Evolutionary conservation across 2,113 vertebrate genomes (phyloP), one percentile per base, ranked within the genome.

Genomic region (Pterophyllum scalare): DNA sequence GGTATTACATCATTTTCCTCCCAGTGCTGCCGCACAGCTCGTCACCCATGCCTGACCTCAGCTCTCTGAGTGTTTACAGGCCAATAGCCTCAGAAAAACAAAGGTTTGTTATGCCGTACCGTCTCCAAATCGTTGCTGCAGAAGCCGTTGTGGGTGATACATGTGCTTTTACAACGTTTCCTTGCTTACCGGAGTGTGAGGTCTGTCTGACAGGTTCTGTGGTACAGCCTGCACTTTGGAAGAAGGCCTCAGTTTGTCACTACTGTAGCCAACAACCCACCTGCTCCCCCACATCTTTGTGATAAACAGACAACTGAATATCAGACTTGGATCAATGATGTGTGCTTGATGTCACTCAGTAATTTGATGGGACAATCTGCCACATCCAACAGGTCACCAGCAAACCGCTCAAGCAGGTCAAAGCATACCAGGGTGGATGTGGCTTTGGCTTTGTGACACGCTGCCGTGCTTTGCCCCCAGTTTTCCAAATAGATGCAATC

Each of bases 1-100:
- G 54, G 12, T 10, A 8, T 74, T 72, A 49, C 76, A 78, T 78
- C 76, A 78, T 38, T 60, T 78, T 19, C 26, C 76, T 79, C 26
- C 31, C 28, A 58, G 52, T 46, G 35, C 62, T 70, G 35, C 24
- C 58, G 15, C 58, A 61, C 26, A 54, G 40, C 58, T 56, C 58
- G 9, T 43, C 57, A 31, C 72, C 33, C 15, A 13, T 7, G 52
- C 24, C 52, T 33, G 52, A 82, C 52, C 46, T 76, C 28, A 20
- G 33, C 31, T 62, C 26, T 62, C 19, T 46, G 59, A 35, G 35
- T 46, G 35, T 65, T 65, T 77, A 75, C 52, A 46, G 79, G 26
- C 65, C 56, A 52, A 49, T 46, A 72, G 14, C 24, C 57, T 17
- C 56, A 46, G 9, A 59, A 59, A 72, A 70, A 58, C 54, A 22